Evolutionary conservation across 2,888 invertebrate species (phyloP), one percentile per base, ranked within the genome.

Genomic region (Pantelozetes paolii): DNA sequence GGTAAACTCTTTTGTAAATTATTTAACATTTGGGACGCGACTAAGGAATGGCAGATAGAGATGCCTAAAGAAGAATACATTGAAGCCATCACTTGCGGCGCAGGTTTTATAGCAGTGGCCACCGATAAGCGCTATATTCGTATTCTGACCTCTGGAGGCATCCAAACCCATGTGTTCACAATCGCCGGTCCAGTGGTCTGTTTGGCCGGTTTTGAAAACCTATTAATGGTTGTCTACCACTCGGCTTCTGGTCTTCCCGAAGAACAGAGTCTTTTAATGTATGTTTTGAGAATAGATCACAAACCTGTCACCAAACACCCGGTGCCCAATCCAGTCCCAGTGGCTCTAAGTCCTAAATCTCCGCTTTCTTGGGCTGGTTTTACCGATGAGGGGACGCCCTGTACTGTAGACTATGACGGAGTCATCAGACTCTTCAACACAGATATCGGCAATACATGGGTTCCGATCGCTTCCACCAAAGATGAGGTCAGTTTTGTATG

Each of bases 21-120:
- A 0, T 85, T 93, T 78, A 88, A 80, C 85, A 88, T 83, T 0
- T 85, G 84, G 84, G 85, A 84, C 77, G 73, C 83, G 76, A 89
- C 89, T 79, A 92, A 91, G 80, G 95, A 96, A 82, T 97, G 96
- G 97, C 88, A 87, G 13, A 83, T 88, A 1, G 86, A 88, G 18
- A 83, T 95, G 82, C 89, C 91, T 0, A 89, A 89, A 77, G 88
- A 87, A 0, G 95, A 96, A 82, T 89, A 90, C 80, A 87, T 89
- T 0, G 81, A 88, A 69, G 81, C 81, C n/a, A 75, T 84, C 1
- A 79, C 82, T 48, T 76, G 83, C 13, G 89, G 89, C 5, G 84
- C 84, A 20, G 88, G 86, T n/a, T 86, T 94, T 79, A 86, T 95
- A 36, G 94, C 90, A 0, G 88, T 89, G 73, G 90, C 89, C 1